Conservation (phyloP, 2,888 invertebrate species). For the Syrista parreyssii region DNA sequence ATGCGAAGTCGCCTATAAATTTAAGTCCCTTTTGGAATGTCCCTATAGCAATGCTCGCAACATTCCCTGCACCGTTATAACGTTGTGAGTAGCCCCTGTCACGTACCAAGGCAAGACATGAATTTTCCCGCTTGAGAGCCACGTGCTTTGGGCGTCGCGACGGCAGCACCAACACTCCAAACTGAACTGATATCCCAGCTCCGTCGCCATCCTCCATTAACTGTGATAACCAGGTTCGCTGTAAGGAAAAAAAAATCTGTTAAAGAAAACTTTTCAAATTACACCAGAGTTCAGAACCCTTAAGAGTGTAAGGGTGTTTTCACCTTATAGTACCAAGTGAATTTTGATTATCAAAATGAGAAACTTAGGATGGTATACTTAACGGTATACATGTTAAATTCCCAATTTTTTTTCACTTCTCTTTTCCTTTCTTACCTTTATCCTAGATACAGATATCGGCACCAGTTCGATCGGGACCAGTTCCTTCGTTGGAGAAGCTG, state of each 20-base stretch:
- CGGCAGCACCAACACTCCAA: neutral
- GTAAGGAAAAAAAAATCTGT: neutral
- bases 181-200: neutral
- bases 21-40: neutral
- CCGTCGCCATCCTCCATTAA: neutral
- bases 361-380: neutral
- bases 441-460: neutral
- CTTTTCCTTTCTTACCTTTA: neutral
- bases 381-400: neutral
- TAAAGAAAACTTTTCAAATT: neutral
- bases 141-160: neutral
- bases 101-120: neutral
- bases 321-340: neutral
- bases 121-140: neutral
- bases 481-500: neutral
- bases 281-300: neutral
- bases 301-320: neutral
- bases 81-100: neutral
- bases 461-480: neutral
- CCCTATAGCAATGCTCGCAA: neutral
- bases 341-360: neutral
- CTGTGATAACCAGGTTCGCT: neutral
- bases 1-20: neutral
- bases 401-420: neutral
- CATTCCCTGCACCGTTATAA: neutral